Evolutionary conservation across 2,888 invertebrate species (phyloP), one percentile per base, ranked within the genome.

Genomic region (Mythimna albipuncta): DNA sequence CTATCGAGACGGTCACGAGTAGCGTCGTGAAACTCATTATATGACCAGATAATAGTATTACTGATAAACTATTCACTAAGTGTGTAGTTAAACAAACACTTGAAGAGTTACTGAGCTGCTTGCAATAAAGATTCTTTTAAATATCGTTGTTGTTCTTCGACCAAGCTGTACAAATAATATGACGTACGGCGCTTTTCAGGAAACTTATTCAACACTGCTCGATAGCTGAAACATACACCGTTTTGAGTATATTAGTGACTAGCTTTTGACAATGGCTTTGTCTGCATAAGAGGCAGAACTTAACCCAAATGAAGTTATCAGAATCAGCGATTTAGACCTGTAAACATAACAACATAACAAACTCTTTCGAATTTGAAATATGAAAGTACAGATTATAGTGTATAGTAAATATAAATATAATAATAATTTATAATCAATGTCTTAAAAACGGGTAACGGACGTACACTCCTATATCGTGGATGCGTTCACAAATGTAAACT

Each of bases 151-250:
- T 93, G 88, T 91, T 91, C 86, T 73, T 75, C 75, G 71, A 78
- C 69, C 89, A 90, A 93, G 90, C 93, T 95, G 95, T 90, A 78
- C 82, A 94, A 94, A 95, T 85, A 94, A 72, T 90, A 89, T 87
- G 88, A 88, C 93, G 85, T 93, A 93, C 92, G 82, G 52, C 75
- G 77, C 68, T 84, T 84, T 85, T 72, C 77, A 58, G 64, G 52
- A 73, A 80, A 72, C 63, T 67, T 75, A 68, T 85, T 83, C 65
- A 77, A 75, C 73, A 68, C 38, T 50, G 69, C 4, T 64, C 62
- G 35, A 57, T 57, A 59, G 66, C 85, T 87, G 86, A 82, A 87
- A 86, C 69, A 83, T 68, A 79, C 55, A 72, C 55, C 26, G 69
- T 62, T 47, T 65, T 71, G 52, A 21, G 0, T 41, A 59, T 9